phyloP scores from a whole-genome alignment of 2,113 vertebrate species.

The Echinops telfairi region DNA sequence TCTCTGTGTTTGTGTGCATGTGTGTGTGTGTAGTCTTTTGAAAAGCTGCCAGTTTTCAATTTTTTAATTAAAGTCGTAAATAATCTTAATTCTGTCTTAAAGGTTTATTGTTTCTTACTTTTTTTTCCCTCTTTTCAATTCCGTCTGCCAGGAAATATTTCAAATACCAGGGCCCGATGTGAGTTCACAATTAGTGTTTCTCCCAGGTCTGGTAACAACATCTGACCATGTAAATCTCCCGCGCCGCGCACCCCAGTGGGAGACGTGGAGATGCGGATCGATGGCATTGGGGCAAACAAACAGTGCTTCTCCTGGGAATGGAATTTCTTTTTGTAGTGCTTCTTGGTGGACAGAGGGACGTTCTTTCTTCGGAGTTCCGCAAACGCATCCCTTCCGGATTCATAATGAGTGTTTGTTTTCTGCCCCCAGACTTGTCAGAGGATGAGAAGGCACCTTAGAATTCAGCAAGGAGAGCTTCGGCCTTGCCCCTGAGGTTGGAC shows the following conservation, averaged over 20 bases:
- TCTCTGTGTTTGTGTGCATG: constrained; percentile 82
- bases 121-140: constrained; percentile 78
- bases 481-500: neutral
- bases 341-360: constrained; percentile 20
- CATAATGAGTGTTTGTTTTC: constrained; percentile 18
- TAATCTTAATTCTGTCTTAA: constrained; percentile 89
- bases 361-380: constrained; percentile 62
- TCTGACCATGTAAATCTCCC: constrained; percentile 69
- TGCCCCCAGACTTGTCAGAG: too few species aligned
- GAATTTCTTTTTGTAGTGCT: constrained; percentile 35
- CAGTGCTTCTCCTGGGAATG: constrained; percentile 29
- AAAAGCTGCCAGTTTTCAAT: constrained; percentile 87
- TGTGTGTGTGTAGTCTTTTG: constrained; percentile 74
- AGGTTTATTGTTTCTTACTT: constrained; percentile 87
- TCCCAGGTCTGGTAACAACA: constrained; percentile 79
- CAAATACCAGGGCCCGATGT: constrained; percentile 85
- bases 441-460: constrained; percentile 14
- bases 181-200: constrained; percentile 84
- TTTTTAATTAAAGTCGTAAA: constrained; percentile 91
- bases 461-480: constrained; percentile 55
- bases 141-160: constrained; percentile 88
- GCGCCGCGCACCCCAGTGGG: constrained; percentile 20
- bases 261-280: constrained; percentile 47
- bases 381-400: constrained; percentile 29
- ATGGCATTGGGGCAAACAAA: constrained; percentile 51